Conservation (phyloP, 2,888 invertebrate genomes). For the Galerucella pusilla region DNA sequence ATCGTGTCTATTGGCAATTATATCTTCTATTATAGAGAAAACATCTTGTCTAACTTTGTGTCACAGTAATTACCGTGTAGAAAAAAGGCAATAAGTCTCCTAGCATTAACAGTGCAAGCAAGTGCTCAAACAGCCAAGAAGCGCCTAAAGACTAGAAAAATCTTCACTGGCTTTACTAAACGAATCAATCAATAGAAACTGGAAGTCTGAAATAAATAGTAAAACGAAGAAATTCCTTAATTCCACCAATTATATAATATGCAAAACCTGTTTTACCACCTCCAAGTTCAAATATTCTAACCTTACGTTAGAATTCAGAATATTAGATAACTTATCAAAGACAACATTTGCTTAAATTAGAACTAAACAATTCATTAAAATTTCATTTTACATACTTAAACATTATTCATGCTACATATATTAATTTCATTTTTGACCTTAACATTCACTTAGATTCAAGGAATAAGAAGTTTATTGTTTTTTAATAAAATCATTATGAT, state of each 20-base stretch:
- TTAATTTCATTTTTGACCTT: neutral
- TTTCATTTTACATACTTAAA: neutral
- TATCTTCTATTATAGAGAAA: no score
- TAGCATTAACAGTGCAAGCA: no score
- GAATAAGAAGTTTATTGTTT: neutral
- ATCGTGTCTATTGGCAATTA: no score
- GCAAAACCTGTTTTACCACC: neutral
- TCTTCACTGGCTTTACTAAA: no score
- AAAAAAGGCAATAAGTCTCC: no score
- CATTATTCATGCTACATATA: neutral
- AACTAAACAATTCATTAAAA: neutral
- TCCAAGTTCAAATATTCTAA: constrained; percentile 1
- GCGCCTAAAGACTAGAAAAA: no score
- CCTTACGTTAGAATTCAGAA: constrained; percentile 1
- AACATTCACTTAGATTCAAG: neutral
- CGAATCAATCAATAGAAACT: neutral
- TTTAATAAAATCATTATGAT: constrained; percentile 58
- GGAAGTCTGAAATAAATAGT: neutral
- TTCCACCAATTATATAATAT: neutral
- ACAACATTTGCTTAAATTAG: constrained; percentile 6
- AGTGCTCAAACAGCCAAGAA: no score
- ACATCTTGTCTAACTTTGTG: no score
- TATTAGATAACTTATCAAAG: constrained; percentile 8
- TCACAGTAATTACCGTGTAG: no score
- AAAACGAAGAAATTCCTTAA: neutral